Conservation (phyloP, 1,140 invertebrate genomes). For the Ectropis grisescens region DNA sequence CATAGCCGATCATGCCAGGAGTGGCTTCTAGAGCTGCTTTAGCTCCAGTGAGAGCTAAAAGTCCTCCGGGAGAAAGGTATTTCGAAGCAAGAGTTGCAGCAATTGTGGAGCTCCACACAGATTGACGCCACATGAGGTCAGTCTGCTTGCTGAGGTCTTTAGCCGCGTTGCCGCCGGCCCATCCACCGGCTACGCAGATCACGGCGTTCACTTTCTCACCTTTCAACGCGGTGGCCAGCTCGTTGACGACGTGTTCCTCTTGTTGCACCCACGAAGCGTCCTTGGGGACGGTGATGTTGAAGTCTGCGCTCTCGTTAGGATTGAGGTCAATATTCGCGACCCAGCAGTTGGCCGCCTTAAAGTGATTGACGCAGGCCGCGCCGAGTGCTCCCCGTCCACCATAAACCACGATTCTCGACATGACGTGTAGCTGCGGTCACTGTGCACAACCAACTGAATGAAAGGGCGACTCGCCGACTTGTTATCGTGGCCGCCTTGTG, state of each 20-base stretch:
- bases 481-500: too few relatives aligned
- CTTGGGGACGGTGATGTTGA: conserved; percentile 88
- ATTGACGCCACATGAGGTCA: conserved; percentile 97
- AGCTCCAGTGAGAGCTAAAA: conserved; percentile 95
- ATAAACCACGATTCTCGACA: conserved; percentile 85
- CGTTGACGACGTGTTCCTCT: conserved; percentile 75
- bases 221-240: conserved; percentile 74
- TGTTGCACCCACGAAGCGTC: conserved; percentile 85
- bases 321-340: conserved; percentile 93
- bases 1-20: conserved; percentile 86
- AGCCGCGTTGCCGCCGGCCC: conserved; percentile 94
- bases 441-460: conserved; percentile 25
- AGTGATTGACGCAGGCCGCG: conserved; percentile 85
- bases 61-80: conserved; percentile 89
- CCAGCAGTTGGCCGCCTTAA: conserved; percentile 95
- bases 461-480: too few relatives aligned
- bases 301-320: conserved; percentile 91
- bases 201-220: conserved; percentile 93
- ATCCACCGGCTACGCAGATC: conserved; percentile 98
- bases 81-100: conserved; percentile 88
- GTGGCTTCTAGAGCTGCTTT: conserved; percentile 92
- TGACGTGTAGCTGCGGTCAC: conserved; percentile 25
- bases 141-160: conserved; percentile 92
- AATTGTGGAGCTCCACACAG: conserved; percentile 96
- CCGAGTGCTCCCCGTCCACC: conserved; percentile 96